Evolutionary conservation across 2,113 vertebrate species (phyloP), one percentile per base, ranked within the genome.

Genomic region (Phyllostomus hastatus): DNA sequence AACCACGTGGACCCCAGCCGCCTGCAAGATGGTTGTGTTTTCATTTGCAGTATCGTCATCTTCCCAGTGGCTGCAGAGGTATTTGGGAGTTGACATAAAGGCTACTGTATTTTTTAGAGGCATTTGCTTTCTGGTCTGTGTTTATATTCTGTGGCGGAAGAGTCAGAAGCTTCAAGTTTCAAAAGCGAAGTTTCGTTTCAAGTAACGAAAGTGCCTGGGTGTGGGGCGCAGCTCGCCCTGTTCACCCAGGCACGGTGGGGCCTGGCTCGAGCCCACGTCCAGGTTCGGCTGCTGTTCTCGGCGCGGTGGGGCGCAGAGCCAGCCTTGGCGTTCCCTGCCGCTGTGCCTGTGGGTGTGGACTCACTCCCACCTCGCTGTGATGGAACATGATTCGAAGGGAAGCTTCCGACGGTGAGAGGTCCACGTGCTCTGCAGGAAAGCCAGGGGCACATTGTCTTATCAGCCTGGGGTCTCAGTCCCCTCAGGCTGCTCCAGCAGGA

Each of bases 101-200:
- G 73, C 91, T 91, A 12, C 61, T 91, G 91, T 88, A 81, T 66
- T 90, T 92, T 93, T 79, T 46, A 50, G 22, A 90, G 82, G 38
- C 26, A 12, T 90, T 88, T 96, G 90, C 84, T 83, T 75, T 73
- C 69, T 59, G 46, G 22, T 38, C 12, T 46, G 2, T 59, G 76
- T 91, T 95, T 96, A 89, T 16, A 80, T 80, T 70, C 73, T 75
- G 90, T 86, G 88, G 78, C 70, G 7, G 79, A 46, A 52, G 64
- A 89, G n/a, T 92, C 85, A 94, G 59, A 90, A 70, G 76, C 64
- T 57, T 82, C 70, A 64, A n/a, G 33, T 70, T 94, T 83, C 95
- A 88, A 73, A 91, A 84, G 50, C 15, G 73, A 92, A 82, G 64
- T 38, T 57, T 72, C n/a, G 69, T 79, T 97, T 70, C 72, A 76